Base-by-base conservation (phyloP, 2,797 vertebrate species). In the Tapirus indicus region DNA sequence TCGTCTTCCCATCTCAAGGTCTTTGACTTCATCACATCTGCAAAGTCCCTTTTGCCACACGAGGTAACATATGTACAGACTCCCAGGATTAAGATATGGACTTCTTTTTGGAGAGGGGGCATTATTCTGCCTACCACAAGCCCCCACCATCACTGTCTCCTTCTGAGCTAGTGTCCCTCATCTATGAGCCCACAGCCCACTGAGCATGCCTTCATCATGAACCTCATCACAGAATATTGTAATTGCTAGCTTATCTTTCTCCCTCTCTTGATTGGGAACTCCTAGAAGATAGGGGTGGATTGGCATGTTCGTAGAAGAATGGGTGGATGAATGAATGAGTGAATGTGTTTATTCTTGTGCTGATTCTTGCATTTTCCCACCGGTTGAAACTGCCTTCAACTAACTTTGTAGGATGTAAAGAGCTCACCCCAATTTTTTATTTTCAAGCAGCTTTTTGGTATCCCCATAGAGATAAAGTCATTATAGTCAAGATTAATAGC, bases 221-320 rank as follows among this genome's bases (percentile, higher is more conserved):
- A 49, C 18, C 3, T 54, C 7, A 1, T 11, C 9, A 0, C 20
- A 11, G 9, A 17, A 18, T 2, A 14, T 2, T 5, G 7, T 1
- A 21, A 20, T 0, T 11, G 23, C 29, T 6, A 2, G 2, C 29
- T 58, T 16, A 47, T 7, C 58, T 41, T 16, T 82, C 32, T 75
- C 16, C 71, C 2, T 20, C 3, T 54, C 32, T 5, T 2, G 35
- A 8, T 5, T 60, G 44, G 35, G 12, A 86, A 17, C 2, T 11
- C 20, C 5, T 9, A 49, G 27, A 32, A 47, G 5, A n/a, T 14
- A 21, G 41, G 56, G 35, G 7, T 18, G 44, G 1, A 5, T 8
- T n/a, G 20, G n/a, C 6, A 44, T 4, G 11, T 17, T 60, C 62
- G 25, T 6, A 52, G 4, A 7, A 1, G 35, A 25, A 44, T 14